Evolutionary conservation across 2,797 vertebrate species (phyloP), one percentile per base, ranked within the genome.

Genomic region (Leuciscus waleckii): DNA sequence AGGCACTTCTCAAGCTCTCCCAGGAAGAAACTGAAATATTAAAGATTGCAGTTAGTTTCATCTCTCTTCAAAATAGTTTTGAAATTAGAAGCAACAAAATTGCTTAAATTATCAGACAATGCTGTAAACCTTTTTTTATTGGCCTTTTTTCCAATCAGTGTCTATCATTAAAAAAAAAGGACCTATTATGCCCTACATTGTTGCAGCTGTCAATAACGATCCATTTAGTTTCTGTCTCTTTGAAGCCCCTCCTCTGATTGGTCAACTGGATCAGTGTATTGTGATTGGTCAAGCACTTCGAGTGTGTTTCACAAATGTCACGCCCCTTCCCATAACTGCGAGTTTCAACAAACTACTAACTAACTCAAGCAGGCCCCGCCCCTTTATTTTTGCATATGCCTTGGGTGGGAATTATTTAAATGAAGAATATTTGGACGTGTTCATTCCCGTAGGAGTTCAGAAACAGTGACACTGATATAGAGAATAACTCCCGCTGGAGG

Each of bases 1-100:
- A 99, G 95, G 95, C 98, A 99, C 95, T 98, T 99, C 93, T 99
- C 98, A 92, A 99, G 89, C 94, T 99, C 98, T 89, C 95, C 96
- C 90, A 98, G 95, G 95, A 98, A 99, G 95, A 97, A 98, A 92
- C 98, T 99, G 90, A 90, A 89, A n/a, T 0, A 63, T 39, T 39
- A 39, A 39, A 35, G 74, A 76, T 7, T 73, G 21, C 21, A 29
- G 13, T n/a, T 26, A 75, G 29, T 37, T 21, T 68, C 8, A 21
- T 21, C 67, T 32, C n/a, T 73, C 16, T 73, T 49, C n/a, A 73
- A 49, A 32, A 74, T 49, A 17, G 29, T 32, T 19, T 16, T 19
- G 5, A 54, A 54, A 75, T 14, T 0, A 54, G 4, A 1, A 13
- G 19, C 1, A 10, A 75, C 51, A 75, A 54, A 35, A 54, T 37